A percentile compares a stretch with the other conserved stretches of the same genome.
Conservation (phyloP, 1,140 invertebrate genomes). For the Nasonia vitripennis region DNA sequence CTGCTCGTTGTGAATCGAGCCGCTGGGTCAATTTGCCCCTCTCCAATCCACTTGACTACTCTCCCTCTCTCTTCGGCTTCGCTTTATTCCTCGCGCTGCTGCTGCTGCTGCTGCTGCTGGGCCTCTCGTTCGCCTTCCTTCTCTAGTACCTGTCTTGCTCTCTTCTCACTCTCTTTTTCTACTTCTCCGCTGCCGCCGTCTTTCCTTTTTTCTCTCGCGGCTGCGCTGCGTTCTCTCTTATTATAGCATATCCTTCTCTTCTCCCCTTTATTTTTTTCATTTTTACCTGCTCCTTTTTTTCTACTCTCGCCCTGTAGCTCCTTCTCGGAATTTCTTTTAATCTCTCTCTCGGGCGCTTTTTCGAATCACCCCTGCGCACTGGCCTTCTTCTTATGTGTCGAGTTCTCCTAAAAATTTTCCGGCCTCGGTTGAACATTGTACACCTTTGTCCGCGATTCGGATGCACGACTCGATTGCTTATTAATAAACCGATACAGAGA, state of each 20-base stretch:
- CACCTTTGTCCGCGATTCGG: not conserved
- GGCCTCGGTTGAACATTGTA: not conserved
- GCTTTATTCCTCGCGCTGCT: too few relatives aligned
- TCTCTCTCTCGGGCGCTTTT: not conserved
- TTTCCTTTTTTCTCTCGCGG: conserved; percentile 29
- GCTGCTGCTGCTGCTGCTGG: too few relatives aligned
- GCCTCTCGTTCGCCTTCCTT: not conserved
- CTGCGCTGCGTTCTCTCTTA: not conserved
- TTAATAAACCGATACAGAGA: not conserved
- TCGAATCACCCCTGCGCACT: not conserved
- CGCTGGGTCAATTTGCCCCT: conserved; percentile 50
- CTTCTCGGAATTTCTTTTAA: not conserved
- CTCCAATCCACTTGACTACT: conserved; percentile 49
- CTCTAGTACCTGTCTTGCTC: not conserved
- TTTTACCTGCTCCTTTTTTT: not conserved
- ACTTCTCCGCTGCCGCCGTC: not conserved
- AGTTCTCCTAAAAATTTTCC: not conserved
- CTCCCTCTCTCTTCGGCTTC: not conserved
- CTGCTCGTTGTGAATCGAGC: conserved; percentile 47
- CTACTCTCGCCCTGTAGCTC: not conserved
- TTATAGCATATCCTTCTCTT: not conserved
- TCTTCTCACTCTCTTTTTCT: conserved; percentile 14
- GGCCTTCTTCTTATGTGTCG: not conserved
- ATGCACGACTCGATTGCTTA: not conserved
- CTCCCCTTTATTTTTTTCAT: not conserved